Evolutionary conservation across 2,113 vertebrate species (phyloP).

Genomic region (Gambusia holbrooki): DNA sequence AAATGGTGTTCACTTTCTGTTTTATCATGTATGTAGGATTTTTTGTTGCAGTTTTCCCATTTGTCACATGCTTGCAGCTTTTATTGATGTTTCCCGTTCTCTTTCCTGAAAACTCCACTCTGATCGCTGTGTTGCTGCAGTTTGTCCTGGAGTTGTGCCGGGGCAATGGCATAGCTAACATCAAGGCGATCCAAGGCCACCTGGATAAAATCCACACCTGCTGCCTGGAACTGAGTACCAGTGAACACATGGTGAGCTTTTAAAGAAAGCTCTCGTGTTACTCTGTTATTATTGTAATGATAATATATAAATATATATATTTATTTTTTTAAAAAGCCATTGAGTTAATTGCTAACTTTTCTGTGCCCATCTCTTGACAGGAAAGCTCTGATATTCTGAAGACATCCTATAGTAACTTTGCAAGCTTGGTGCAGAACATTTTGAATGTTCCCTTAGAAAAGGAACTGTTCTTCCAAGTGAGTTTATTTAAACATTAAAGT

Average conservation of each 20-base stretch:
- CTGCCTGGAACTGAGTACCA: slow-evolving; percentile 44
- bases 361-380: slow-evolving; percentile 27
- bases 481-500: neutral
- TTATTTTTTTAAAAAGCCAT: no score
- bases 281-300: neutral
- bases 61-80: neutral
- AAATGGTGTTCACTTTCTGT: no score
- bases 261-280: neutral
- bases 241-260: slow-evolving; percentile 43
- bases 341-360: neutral
- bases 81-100: neutral
- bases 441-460: slow-evolving; percentile 63
- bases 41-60: neutral
- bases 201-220: slow-evolving; percentile 67
- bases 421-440: slow-evolving; percentile 61
- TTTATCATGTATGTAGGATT: no score
- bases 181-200: slow-evolving; percentile 63
- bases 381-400: slow-evolving; percentile 44
- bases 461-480: slow-evolving; percentile 65
- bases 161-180: slow-evolving; percentile 41
- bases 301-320: no score
- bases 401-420: slow-evolving; percentile 59
- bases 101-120: no score
- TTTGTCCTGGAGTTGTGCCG: slow-evolving; percentile 69
- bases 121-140: slow-evolving; percentile 17